Evolutionary conservation across 2,888 invertebrate genomes (phyloP), one percentile per base, ranked within the genome.

Genomic region (Deilephila elpenor): DNA sequence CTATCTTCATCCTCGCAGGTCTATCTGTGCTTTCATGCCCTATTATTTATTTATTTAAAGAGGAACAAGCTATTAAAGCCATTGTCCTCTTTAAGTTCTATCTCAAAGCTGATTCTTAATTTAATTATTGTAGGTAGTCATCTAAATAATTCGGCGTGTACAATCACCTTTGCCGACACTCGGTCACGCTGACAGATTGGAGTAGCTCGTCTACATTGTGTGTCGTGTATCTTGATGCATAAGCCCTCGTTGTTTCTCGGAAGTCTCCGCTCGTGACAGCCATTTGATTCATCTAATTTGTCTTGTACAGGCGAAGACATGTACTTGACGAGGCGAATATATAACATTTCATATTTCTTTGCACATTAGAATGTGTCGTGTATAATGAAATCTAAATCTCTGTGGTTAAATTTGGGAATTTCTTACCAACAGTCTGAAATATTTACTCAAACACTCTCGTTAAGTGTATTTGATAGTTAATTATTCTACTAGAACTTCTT

Each of bases 351-450:
- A 56, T 56, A 56, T n/a, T 56, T 56, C 56, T 56, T 56, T 56
- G 6, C 19, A n/a, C 56, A n/a, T 56, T 56, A 56, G 56, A 3
- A 6, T 56, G n/a, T n/a, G 17, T 1, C 56, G n/a, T 5, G 56
- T n/a, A 56, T n/a, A 5, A n/a, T n/a, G 56, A n/a, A 56, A 6
- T 5, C n/a, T 19, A 5, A 17, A 56, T 56, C 56, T 56, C 19
- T n/a, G 56, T 56, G 56, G 56, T 56, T 6, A 56, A n/a, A n/a
- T 56, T n/a, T 56, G 56, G 56, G 56, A n/a, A 56, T n/a, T 56
- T 56, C 19, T n/a, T n/a, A 3, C 56, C 56, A 4, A 5, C 56
- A 17, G 53, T 56, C 19, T 56, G 53, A 17, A n/a, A 56, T n/a
- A n/a, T 56, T 56, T 19, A 56, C n/a, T 19, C 14, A 6, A 5